Evolutionary conservation across 2,113 vertebrate species (phyloP).

Genomic region (Phasianus colchicus): DNA sequence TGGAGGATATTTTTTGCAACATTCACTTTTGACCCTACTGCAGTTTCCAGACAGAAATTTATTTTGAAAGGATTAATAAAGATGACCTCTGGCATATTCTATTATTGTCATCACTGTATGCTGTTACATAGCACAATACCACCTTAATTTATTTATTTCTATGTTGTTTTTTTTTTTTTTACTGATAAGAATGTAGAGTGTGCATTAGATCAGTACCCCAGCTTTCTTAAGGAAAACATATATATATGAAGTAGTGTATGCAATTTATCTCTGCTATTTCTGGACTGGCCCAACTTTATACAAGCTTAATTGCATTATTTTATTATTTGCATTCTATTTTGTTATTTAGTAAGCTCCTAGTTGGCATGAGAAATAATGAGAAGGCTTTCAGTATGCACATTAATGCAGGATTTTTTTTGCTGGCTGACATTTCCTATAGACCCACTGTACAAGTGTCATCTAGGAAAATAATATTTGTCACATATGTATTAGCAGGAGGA

Average conservation of each 20-base stretch:
- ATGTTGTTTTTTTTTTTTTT: not conserved
- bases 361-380: conserved; percentile 72
- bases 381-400: conserved; percentile 62
- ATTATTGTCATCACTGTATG: not conserved
- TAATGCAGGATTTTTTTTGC: conserved; percentile 54
- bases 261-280: conserved; percentile 58
- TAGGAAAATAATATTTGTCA: conserved; percentile 65
- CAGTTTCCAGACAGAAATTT: not conserved
- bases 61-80: not conserved
- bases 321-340: conserved; percentile 47
- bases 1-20: not conserved
- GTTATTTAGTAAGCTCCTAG: conserved; percentile 59
- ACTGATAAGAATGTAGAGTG: conserved; percentile 16
- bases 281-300: conserved; percentile 32
- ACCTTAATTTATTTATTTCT: not conserved
- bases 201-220: conserved; percentile 43
- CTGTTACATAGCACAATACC: not conserved
- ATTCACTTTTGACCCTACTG: not conserved
- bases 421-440: conserved; percentile 70
- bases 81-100: not conserved
- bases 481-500: conserved; percentile 46
- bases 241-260: conserved; percentile 6
- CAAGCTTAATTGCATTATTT: conserved; percentile 68
- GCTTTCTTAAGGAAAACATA: conserved; percentile 25
- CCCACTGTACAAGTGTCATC: conserved; percentile 54